Percentiles rank a stretch among this genome's conserved stretches.
Conservation (phyloP, 2,113 vertebrate genomes). For the Pseudorectes ferrugineus region DNA sequence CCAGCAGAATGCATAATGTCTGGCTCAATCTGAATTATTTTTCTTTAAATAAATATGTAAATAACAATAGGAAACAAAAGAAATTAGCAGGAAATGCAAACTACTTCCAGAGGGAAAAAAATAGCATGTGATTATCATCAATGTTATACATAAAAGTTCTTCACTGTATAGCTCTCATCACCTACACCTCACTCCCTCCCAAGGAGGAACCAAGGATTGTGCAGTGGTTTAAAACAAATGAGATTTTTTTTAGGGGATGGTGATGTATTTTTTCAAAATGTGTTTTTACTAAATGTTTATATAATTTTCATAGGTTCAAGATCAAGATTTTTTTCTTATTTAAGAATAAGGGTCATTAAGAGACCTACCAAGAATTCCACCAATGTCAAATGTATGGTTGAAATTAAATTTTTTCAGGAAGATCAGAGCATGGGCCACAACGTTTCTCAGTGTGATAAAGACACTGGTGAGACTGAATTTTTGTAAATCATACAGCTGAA, state of each 20-base stretch:
- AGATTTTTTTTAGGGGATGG: neutral
- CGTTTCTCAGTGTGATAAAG: neutral
- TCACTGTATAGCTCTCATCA: neutral
- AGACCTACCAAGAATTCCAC: neutral
- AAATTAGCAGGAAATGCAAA: neutral
- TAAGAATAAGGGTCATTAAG: neutral
- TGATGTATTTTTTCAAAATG: neutral
- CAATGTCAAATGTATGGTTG: neutral
- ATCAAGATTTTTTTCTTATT: neutral
- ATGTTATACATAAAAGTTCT: neutral
- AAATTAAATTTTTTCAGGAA: neutral
- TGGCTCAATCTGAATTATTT: neutral
- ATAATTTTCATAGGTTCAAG: neutral
- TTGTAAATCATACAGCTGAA: neutral
- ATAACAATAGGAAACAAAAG: neutral
- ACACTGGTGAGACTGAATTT: neutral
- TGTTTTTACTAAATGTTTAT: neutral
- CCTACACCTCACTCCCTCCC: fast-evolving
- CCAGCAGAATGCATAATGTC: neutral
- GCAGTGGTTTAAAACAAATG: neutral
- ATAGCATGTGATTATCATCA: neutral
- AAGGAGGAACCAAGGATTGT: fast-evolving
- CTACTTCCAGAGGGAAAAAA: neutral
- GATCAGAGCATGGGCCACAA: neutral
- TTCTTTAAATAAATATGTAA: neutral